Evolutionary conservation across 2,113 vertebrate genomes (phyloP), one percentile per base, ranked within the genome.

Genomic region (Neomonachus schauinslandi): DNA sequence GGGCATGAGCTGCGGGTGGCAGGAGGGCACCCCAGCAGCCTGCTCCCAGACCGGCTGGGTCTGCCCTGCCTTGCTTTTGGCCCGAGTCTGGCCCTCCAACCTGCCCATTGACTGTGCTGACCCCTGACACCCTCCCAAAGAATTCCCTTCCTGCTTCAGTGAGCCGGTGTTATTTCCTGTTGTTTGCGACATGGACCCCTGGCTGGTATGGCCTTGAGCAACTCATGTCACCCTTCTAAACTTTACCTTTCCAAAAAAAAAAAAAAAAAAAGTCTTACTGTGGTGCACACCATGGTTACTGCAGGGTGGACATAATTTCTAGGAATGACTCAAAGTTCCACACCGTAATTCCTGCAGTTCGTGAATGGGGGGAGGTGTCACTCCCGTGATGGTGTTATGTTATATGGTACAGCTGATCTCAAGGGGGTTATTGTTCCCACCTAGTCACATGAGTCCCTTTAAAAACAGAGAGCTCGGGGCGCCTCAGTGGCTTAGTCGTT

Each of bases 331-430:
- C 28, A 28, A 36, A 12, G 9, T 51, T 13, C 65, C 71, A 31
- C 71, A 24, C 2, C 84, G 69, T 31, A 14, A 39, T 36, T 51
- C 86, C 42, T 46, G 21, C 65, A 57, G 4, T 36, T 83, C 21
- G 36, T 24, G 69, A 8, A 2, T 3, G 33, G 31, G 57, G 2
- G 0, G 8, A 59, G 57, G 26, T 49, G 2, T 33, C 36, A 7
- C 19, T 4, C 55, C 31, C 4, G 0, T 5, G 57, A 13, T 0
- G 11, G 11, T 28, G 46, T 4, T 39, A 13, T 1, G 2, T 72
- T 8, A 21, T 9, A 5, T 14, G 86, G 89, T 24, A 31, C 19
- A 28, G 55, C 53, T 22, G 31, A 26, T 26, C 42, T 19, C 3
- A 19, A 22, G 19, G 13, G 31, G 59, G 51, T 36, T 8, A 8